Evolutionary conservation across 2,797 vertebrate species (phyloP).

Genomic region (Liasis olivaceus): DNA sequence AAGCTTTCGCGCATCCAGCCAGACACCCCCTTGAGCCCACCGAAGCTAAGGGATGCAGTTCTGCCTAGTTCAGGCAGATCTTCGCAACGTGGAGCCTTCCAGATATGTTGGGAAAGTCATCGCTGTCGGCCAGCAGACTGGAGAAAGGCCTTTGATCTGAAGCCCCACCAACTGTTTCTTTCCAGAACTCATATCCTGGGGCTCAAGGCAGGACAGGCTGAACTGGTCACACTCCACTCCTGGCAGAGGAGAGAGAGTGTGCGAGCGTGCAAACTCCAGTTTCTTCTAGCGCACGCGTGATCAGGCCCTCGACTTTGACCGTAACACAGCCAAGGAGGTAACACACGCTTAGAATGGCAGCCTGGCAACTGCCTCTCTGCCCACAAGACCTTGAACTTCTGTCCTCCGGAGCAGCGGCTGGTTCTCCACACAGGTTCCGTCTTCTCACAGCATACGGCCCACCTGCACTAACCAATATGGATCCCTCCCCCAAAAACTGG

Average conservation of each 20-base stretch:
- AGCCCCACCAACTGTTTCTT: too few species aligned
- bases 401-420: not conserved
- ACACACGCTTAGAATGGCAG: too few species aligned
- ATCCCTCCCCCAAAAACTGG: not conserved
- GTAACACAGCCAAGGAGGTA: too few species aligned
- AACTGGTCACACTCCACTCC: too few species aligned
- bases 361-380: not conserved
- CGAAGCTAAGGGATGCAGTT: not conserved
- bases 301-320: too few species aligned
- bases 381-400: not conserved
- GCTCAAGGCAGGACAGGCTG: not conserved
- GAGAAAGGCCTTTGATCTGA: too few species aligned
- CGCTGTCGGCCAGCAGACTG: too few species aligned
- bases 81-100: too few species aligned
- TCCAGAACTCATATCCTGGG: too few species aligned
- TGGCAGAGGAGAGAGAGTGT: not conserved
- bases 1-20: not conserved
- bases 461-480: not conserved
- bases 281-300: not conserved
- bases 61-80: too few species aligned
- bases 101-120: too few species aligned
- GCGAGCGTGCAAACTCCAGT: not conserved
- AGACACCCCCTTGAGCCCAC: not conserved
- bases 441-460: not conserved
- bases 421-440: accelerated